These are phyloP conservation scores for Creontiades dilutus DNA, from an alignment of 2,888 invertebrate species.

Conservation along the genomic window DNA sequence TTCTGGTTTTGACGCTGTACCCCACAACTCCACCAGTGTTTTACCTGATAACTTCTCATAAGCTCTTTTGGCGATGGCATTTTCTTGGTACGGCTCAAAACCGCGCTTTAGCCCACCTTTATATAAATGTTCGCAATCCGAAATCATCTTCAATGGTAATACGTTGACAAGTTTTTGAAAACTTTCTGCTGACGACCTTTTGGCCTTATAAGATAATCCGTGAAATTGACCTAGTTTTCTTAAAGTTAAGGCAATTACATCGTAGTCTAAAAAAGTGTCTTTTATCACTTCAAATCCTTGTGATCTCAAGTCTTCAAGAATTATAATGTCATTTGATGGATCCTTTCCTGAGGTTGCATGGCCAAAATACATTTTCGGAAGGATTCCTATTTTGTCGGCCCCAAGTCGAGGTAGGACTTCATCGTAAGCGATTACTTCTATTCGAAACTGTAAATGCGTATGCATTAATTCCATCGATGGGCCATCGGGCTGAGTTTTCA, in stretches of 20 bases:
- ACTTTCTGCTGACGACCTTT: constrained; percentile 62
- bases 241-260: constrained; percentile 76
- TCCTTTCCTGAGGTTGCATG: constrained; percentile 54
- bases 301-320: constrained; percentile 76
- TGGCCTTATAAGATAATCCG: constrained; percentile 77
- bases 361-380: constrained; percentile 74
- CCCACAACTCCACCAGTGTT: neutral
- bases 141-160: neutral
- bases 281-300: constrained; percentile 76
- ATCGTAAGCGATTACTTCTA: constrained; percentile 74
- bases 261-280: constrained; percentile 76
- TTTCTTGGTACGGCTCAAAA: constrained; percentile 14
- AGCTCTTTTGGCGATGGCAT: constrained; percentile 12
- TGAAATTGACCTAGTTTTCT: constrained; percentile 77
- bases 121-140: neutral
- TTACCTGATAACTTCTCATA: constrained; percentile 23
- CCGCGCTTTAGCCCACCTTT: neutral
- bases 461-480: neutral
- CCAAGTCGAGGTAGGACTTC: constrained; percentile 74
- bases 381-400: constrained; percentile 54
- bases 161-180: neutral
- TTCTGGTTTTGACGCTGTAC: constrained; percentile 52
- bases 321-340: constrained; percentile 73
- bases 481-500: constrained; percentile 69
- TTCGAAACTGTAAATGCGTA: constrained; percentile 72